Evolutionary conservation across 2,113 vertebrate species (phyloP), one percentile per base, ranked within the genome.

Genomic region (Casuarius casuarius): DNA sequence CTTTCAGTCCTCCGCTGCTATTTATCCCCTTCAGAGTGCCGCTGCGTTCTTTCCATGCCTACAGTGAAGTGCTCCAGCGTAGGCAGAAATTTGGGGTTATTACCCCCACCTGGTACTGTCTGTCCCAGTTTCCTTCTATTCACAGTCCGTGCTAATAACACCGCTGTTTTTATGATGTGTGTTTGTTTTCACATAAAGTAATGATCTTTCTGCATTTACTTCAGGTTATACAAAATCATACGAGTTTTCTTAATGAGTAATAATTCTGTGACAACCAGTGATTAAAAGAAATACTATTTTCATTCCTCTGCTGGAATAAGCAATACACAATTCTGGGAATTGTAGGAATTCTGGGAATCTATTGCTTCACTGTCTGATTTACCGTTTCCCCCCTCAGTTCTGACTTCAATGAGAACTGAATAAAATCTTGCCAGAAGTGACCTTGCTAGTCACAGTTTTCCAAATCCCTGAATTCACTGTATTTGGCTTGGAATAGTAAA

Each of bases 201-300:
- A 66, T 54, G 51, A 77, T 33, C 18, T 61, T 54, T 23, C 52
- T 77, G 31, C 23, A 51, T 85, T 81, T 85, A 67, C 13, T 44
- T 76, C 92, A 77, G 38, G 84, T 85, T 89, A 61, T 74, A 87
- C 26, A 91, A 59, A 79, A 75, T 88, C 58, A 6, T n/a, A 31
- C 7, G n/a, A 83, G 33, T 84, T 81, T 90, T 79, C 68, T 80
- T 90, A 81, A 78, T 85, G 52, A 89, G 78, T 87, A 94, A 87
- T 79, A 93, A 89, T 80, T 82, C 67, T 31, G 25, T 89, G 91
- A 67, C 68, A 91, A 48, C 17, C 74, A 81, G 31, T 83, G 71
- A 91, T 89, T 92, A 85, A 89, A 46, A 79, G 38, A 81, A 87
- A 83, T 35, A 92, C 78, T 54, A 67, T 46, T 73, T 86, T 42